Conservation (phyloP, 2,797 vertebrate genomes). For the Hozukius guyotensis region DNA sequence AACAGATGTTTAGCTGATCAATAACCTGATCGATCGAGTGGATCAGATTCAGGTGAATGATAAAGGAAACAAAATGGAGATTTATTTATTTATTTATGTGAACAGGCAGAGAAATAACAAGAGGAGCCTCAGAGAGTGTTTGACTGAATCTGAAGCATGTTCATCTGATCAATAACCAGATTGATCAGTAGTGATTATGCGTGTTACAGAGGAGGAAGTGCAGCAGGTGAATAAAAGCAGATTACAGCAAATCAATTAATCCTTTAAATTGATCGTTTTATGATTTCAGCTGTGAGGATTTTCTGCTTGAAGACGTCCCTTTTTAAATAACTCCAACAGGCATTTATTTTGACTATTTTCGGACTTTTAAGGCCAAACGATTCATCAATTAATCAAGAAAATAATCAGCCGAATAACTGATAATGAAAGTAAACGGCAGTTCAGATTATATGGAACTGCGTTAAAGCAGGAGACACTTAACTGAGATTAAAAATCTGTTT, state of each 20-base stretch:
- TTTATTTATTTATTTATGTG: not conserved
- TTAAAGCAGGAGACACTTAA: not conserved
- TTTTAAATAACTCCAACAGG: not conserved
- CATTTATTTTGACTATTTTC: not conserved
- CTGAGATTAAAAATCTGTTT: not conserved
- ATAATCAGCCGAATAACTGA: not conserved
- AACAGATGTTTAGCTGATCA: slow-evolving; percentile 8
- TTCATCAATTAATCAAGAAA: not conserved
- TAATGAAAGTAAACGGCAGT: not conserved
- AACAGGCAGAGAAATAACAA: not conserved
- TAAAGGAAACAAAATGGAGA: not conserved
- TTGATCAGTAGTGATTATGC: not conserved
- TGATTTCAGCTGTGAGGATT: not conserved
- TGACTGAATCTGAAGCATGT: not conserved
- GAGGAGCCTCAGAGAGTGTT: not conserved
- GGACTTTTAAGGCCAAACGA: not conserved
- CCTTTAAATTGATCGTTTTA: not conserved
- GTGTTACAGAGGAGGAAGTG: not conserved
- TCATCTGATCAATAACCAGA: not conserved
- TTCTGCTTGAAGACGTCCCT: too few relatives aligned
- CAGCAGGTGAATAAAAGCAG: not conserved
- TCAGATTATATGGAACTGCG: not conserved
- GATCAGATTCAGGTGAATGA: not conserved
- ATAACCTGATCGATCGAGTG: slow-evolving; percentile 6
- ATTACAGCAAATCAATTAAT: not conserved